These are phyloP conservation scores for Eristalinus sepulchralis DNA, from an alignment of 2,888 invertebrate species.

Conservation along the genomic window DNA sequence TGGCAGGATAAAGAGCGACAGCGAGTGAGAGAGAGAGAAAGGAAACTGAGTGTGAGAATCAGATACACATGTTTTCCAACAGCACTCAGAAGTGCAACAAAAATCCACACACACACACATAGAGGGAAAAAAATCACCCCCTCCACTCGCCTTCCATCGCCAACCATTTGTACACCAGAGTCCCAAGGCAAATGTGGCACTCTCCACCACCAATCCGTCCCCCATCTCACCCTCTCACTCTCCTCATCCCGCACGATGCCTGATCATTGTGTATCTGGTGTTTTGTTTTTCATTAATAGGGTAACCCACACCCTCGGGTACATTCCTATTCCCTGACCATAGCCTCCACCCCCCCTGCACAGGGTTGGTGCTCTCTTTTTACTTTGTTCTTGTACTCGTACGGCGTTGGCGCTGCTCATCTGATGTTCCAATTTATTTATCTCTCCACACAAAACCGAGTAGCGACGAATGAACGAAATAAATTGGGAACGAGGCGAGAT, in stretches of 20 bases:
- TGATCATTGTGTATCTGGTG: neutral
- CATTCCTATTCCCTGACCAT: conserved; percentile 19
- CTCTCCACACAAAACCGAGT: conserved; percentile 8
- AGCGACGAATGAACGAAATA: neutral
- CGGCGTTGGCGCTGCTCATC: conserved; percentile 3
- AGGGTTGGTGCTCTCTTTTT: neutral
- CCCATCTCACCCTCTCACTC: too few species aligned
- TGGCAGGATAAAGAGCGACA: too few species aligned
- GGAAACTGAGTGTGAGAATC: neutral
- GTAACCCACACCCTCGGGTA: conserved; percentile 33
- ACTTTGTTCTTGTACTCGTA: conserved; percentile 5
- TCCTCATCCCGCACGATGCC: neutral
- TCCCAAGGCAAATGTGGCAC: neutral
- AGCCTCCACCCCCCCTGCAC: neutral
- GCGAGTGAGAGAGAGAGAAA: neutral
- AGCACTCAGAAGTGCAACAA: too few species aligned
- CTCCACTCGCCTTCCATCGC: too few species aligned
- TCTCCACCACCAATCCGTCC: neutral
- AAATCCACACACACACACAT: neutral
- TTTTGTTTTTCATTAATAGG: conserved; percentile 35
- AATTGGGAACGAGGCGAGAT: neutral
- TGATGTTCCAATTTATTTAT: conserved; percentile 19
- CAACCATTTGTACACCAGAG: too few species aligned
- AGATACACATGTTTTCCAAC: neutral
- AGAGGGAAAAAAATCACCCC: too few species aligned